Base-by-base conservation (phyloP, 92 coral and sea anemone species). In the Epizoanthus scotinus region DNA sequence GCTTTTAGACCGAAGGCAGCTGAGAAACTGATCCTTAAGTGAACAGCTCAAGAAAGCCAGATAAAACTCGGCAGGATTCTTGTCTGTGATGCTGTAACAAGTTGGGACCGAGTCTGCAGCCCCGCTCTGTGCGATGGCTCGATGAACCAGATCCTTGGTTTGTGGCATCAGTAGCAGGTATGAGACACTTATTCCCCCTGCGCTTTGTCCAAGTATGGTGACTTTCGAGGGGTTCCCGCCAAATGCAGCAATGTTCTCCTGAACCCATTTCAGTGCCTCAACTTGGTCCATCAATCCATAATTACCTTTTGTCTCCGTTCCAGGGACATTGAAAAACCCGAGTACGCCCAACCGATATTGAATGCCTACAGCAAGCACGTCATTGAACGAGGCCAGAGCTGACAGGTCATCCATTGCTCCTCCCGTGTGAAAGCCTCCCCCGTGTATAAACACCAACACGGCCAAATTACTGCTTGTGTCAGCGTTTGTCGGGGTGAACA, bases 401-500 rank as follows among this genome's bases (percentile, higher is more conserved):
- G 87, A 73, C 24, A 72, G 34, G 8, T 78, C 73, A 22, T n/a
- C 15, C 13, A 3, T 59, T 6, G 63, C 57, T 3, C 77, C 7
- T 0, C 90, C 91, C 22, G 25, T 6, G 0, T 70, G 29, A 62
- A 87, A 84, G 38, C 70, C 89, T 6, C 94, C 94, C 19, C 94
- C 94, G 54, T 90, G 91, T 17, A 90, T 68, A 71, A 81, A 90
- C 52, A 84, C 91, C 94, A 90, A 84, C 9, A 90, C 91, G 22
- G 91, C 89, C 27, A 78, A 40, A 18, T 77, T 80, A 54, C 55
- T 56, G 3, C 50, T 22, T n/a, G 93, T 66, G 6, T 31, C 67
- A 15, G 87, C 26, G 0, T 40, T 63, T 17, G 83, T 21, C 22
- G 91, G 85, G 0, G 85, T 70, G 77, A 67, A 90, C 21, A 90